Base-by-base conservation (phyloP, 1,140 invertebrate species). In the Calosoma granatense region DNA sequence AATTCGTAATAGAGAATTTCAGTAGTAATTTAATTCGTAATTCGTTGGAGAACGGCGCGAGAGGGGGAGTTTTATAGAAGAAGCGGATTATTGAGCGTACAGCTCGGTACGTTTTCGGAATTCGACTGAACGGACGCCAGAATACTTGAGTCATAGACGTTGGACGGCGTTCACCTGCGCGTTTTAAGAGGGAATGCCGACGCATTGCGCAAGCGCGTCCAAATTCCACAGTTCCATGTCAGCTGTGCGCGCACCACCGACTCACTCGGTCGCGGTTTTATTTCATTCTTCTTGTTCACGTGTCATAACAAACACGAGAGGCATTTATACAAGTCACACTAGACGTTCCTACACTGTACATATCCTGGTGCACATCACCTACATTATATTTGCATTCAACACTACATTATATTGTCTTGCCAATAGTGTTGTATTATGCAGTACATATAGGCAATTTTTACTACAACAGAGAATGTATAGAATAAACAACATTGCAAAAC, bases 261-360 rank as follows among this genome's bases (percentile, higher is more conserved):
- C 26, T 36, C 26, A n/a, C 26, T 36, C 26, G n/a, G n/a, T 36
- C n/a, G 26, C 26, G 15, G 41, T 47, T 47, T 47, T 47, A 47
- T 47, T 47, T 47, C 41, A 47, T 47, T 47, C 41, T 17, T 47
- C 41, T 47, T 47, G 41, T 47, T 17, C 41, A 17, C 17, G 41
- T 47, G 41, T 47, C 41, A 47, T 47, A 47, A 47, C 41, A 47
- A 47, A 47, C 41, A 47, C 17, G 41, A 12, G 3, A 11, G 17
- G 41, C 15, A 47, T 47, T 47, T 47, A 17, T 47, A 12, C 4
- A 11, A 47, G 41, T 47, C 41, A 47, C 15, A 4, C 17, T 12
- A 47, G 41, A 6, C 6, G 3, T 12, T 47, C 9, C 3, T 9
- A 47, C 41, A 11, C 6, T 47, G 9, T 47, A n/a, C 3, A 17